Evolutionary conservation across 64 coral and sea anemone genomes (phyloP), one percentile per base, ranked within the genome.

Genomic region (Montipora foliosa): DNA sequence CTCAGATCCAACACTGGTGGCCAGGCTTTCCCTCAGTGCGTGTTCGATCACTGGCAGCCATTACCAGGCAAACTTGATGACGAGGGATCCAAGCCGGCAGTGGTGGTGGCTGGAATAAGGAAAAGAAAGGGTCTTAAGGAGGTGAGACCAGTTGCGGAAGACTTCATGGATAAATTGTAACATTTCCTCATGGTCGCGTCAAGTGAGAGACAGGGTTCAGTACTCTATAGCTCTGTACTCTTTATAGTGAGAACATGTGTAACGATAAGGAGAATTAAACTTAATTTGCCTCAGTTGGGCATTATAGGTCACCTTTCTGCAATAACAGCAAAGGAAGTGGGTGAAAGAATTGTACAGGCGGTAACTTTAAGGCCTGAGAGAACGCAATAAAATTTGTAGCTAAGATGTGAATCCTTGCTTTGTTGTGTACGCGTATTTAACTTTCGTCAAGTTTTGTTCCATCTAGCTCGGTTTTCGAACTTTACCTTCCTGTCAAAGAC

Each of bases 11-110:
- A 99, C 67, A 99, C 97, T 47, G 97, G 97, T 84, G 97, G 97
- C 60, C 97, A 99, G 61, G 97, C 97, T 17, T 99, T 99, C 83
- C 97, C 97, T 15, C 97, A 99, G 74, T 99, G 97, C 46, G 97
- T 99, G 25, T 99, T 99, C 78, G 95, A 99, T 83, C 97, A 99
- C 73, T 99, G 97, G 97, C 59, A 79, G 5, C 11, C 8, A 2
- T 62, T 99, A 16, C 19, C 16, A 37, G 94, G 91, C 19, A 91
- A 94, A 72, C 55, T 72, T 2, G 1, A 0, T 7, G 94, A 98
- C 4, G 6, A 14, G 4, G 1, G 44, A 1, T 21, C 84, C 5
- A 99, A 89, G 22, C 78, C 94, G 19, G 89, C 79, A 37, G 0
- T 0, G 1, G 75, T 99, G 48, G 92, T 99, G 53, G 8, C 6